Conservation (phyloP, 53 echinoderm and acorn worm genomes). For the Pentamera pediparva region DNA sequence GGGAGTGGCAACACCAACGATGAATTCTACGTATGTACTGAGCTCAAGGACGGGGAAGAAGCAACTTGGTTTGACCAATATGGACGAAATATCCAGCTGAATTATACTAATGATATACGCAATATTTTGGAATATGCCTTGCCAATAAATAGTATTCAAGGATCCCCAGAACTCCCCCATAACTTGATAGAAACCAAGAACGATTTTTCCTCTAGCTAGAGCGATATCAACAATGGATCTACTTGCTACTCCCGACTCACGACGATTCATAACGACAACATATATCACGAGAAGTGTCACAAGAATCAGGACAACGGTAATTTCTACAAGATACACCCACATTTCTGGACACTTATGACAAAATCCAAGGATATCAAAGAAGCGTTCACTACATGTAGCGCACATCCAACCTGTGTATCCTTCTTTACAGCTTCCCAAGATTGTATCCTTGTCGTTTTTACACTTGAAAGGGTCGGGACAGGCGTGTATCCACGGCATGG, state of each 20-base stretch:
- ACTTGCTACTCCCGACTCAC: too few species aligned
- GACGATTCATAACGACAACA: too few species aligned
- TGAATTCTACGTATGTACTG: not conserved
- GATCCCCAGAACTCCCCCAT: not conserved
- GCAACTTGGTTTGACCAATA: slow-evolving; percentile 18
- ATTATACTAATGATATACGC: not conserved
- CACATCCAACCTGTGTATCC: slow-evolving; percentile 43
- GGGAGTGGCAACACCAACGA: not conserved
- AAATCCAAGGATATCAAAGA: slow-evolving; percentile 15
- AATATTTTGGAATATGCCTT: not conserved
- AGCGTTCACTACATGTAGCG: not conserved
- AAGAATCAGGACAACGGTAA: not conserved
- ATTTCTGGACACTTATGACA: slow-evolving; percentile 16
- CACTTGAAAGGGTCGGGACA: not conserved
- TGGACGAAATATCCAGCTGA: not conserved
- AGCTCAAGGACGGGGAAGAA: not conserved
- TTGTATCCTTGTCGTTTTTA: not conserved
- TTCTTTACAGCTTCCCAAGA: not conserved
- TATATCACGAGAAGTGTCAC: too few species aligned
- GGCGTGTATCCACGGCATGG: not conserved
- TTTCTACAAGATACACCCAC: not conserved
- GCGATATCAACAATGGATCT: not conserved
- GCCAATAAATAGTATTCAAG: not conserved
- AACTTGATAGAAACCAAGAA: slow-evolving; percentile 1
- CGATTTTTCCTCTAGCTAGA: not conserved